Percentiles rank a stretch among this genome's conserved stretches.
Conservation (phyloP, 64 coral and sea anemone genomes). For the Stichodactyla helianthus region DNA sequence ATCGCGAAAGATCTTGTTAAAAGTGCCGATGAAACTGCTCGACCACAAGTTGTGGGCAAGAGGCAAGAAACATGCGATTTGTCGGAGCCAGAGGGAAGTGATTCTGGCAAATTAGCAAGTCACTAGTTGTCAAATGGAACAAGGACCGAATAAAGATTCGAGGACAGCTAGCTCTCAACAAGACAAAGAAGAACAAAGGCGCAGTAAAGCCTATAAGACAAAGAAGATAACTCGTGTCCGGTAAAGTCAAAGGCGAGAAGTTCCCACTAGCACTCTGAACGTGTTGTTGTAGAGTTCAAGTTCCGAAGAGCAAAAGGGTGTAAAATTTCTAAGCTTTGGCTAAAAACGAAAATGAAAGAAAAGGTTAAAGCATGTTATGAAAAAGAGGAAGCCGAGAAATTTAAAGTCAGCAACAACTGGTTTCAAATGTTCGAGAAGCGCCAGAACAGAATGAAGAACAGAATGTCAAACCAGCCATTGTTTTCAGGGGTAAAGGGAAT, state of each 20-base stretch:
- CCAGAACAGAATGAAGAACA: neutral
- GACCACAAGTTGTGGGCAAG: too few species aligned
- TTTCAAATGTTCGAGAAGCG: conserved; percentile 53
- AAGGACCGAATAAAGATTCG: conserved; percentile 18
- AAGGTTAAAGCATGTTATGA: conserved; percentile 44
- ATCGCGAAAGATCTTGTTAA: too few species aligned
- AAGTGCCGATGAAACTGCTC: too few species aligned
- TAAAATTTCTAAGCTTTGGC: conserved; percentile 62
- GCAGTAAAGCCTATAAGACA: conserved; percentile 20
- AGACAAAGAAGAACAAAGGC: conserved; percentile 38
- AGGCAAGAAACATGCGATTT: too few species aligned
- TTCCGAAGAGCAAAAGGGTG: conserved; percentile 45
- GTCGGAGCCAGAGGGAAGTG: too few species aligned
- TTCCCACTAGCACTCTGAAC: conserved; percentile 32
- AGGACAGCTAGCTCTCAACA: conserved; percentile 18
- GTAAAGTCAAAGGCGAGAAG: conserved; percentile 20
- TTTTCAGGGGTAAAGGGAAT: conserved; percentile 61
- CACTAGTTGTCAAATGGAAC: conserved; percentile 58
- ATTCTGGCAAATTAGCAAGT: neutral
- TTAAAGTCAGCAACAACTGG: conserved; percentile 54
- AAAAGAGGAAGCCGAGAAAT: conserved; percentile 36
- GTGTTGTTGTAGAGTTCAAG: conserved; percentile 52
- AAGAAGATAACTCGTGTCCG: conserved; percentile 32
- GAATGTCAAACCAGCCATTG: conserved; percentile 6
- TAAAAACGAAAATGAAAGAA: conserved; percentile 54